phyloP scores from a whole-genome alignment of 30 jellyfish, hydroid and myxozoan genomes.

The Clytia hemisphaerica region DNA sequence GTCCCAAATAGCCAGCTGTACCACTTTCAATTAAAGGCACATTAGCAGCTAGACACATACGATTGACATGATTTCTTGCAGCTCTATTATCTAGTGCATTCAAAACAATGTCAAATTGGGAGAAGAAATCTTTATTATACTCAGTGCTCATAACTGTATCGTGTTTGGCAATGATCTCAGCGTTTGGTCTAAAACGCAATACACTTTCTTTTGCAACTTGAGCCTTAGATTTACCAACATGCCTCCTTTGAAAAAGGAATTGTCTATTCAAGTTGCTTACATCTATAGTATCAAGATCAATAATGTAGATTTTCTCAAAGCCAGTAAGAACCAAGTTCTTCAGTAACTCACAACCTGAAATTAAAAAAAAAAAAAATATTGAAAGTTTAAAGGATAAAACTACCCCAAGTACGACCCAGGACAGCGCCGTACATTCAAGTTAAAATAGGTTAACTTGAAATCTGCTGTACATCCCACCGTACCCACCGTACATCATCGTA shows the following conservation, averaged over 20 bases:
- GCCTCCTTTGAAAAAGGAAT: constrained; percentile 82
- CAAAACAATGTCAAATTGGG: constrained; percentile 63
- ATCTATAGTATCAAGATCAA: constrained; percentile 97
- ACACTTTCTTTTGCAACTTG: constrained; percentile 68
- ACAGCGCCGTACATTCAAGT: no score
- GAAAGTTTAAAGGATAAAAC: no score
- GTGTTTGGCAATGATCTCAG: constrained; percentile 61
- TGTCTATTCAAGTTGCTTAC: constrained; percentile 94
- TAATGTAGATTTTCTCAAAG: constrained; percentile 47
- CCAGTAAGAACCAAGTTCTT: constrained; percentile 86
- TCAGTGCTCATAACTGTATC: constrained; percentile 80
- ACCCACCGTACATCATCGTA: no score
- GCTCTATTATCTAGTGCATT: constrained; percentile 96
- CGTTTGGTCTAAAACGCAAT: constrained; percentile 45
- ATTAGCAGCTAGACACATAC: constrained; percentile 97
- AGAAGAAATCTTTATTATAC: constrained; percentile 71
- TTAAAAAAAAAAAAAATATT: not conserved
- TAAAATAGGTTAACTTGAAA: no score
- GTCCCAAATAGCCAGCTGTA: constrained; percentile 98
- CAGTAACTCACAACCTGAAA: constrained; percentile 73
- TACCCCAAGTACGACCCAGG: no score
- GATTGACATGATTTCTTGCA: constrained; percentile 94
- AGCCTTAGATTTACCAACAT: constrained; percentile 93
- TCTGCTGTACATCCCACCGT: no score
- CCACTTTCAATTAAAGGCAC: constrained; percentile 97